Percentiles rank a stretch among this genome's conserved stretches.
Evolutionary conservation across 2,888 invertebrate genomes (phyloP).

Genomic region (Hydroisotoma schaefferi): DNA sequence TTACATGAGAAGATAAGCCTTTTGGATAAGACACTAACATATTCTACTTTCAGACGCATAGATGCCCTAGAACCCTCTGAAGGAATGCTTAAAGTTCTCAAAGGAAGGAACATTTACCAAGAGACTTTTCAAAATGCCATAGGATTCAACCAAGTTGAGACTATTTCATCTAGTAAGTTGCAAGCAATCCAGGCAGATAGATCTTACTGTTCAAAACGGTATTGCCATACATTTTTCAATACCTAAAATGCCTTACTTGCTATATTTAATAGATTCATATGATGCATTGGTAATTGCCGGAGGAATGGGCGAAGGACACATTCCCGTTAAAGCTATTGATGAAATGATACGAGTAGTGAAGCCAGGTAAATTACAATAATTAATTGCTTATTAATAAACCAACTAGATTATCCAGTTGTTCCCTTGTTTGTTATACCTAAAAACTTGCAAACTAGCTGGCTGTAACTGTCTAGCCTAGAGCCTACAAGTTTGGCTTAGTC

Average conservation of each 20-base stretch:
- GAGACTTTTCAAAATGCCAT: constrained; percentile 47
- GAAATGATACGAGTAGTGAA: constrained; percentile 50
- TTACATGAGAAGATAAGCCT: background rate
- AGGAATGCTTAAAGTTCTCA: constrained; percentile 51
- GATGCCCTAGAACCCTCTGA: constrained; percentile 52
- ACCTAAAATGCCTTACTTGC: background rate
- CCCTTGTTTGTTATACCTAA: too few relatives aligned
- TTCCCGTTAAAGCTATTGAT: constrained; percentile 49
- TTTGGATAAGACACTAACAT: background rate
- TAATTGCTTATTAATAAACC: background rate
- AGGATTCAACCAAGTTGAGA: constrained; percentile 30
- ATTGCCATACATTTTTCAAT: background rate
- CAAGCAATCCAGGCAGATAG: background rate
- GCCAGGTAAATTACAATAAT: constrained; percentile 47
- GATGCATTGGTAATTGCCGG: constrained; percentile 50
- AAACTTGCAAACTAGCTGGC: too few relatives aligned
- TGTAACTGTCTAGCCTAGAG: background rate
- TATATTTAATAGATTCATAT: constrained; percentile 47
- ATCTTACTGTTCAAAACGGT: background rate
- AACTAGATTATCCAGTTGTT: background rate
- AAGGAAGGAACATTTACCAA: constrained; percentile 49
- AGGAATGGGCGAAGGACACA: constrained; percentile 51
- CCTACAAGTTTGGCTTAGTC: background rate
- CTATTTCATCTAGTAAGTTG: constrained; percentile 32
- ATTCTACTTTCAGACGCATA: constrained; percentile 40